phyloP scores from a whole-genome alignment of 2,888 invertebrate genomes.

The Brachyptera putata region DNA sequence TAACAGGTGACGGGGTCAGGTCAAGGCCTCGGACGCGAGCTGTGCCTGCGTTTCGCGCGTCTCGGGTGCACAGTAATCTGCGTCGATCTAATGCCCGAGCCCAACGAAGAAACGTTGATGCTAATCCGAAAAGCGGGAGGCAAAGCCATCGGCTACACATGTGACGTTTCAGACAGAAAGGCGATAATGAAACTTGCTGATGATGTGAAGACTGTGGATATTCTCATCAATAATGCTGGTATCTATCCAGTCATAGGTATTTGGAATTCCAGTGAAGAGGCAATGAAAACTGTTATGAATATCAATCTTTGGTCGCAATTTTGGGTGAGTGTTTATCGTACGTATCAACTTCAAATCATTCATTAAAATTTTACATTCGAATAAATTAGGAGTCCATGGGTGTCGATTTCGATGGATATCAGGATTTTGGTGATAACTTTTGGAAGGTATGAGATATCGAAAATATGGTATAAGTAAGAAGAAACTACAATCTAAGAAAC shows the following conservation, averaged over 20 bases:
- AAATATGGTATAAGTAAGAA: too few relatives aligned
- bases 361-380: too few relatives aligned
- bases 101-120: conserved; percentile 5
- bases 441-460: too few relatives aligned
- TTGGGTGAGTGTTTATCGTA: conserved; percentile 20
- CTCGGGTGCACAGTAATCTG: conserved; percentile 19
- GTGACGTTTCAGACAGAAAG: conserved; percentile 22
- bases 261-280: neutral
- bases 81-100: conserved; percentile 20
- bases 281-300: conserved; percentile 1
- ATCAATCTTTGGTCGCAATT: conserved; percentile 25
- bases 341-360: too few relatives aligned
- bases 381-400: too few relatives aligned
- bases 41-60: conserved; percentile 16
- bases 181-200: conserved; percentile 9
- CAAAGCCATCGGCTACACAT: conserved; percentile 17
- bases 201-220: conserved; percentile 21
- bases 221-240: conserved; percentile 28
- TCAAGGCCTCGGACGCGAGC: conserved; percentile 24
- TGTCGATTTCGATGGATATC: too few relatives aligned
- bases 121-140: conserved; percentile 7
- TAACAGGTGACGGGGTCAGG: conserved; percentile 30
- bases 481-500: too few relatives aligned
- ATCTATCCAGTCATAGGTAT: conserved; percentile 6
- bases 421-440: too few relatives aligned